A percentile compares a stretch with the other conserved stretches of the same genome.
These are phyloP conservation scores for Eupithecia insigniata DNA, from an alignment of 2,888 invertebrate genomes.

Conservation along the genomic window DNA sequence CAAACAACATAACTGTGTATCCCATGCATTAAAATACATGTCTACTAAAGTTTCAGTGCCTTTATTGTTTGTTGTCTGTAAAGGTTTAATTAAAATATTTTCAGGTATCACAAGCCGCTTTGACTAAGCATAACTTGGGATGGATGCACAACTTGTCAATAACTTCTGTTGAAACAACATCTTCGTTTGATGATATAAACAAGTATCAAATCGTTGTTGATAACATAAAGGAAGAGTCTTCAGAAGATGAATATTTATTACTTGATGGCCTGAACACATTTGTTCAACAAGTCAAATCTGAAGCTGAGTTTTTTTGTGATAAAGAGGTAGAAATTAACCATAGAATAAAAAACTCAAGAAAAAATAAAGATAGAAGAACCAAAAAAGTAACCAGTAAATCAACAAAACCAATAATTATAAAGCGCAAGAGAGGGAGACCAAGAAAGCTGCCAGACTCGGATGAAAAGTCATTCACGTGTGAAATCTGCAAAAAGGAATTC, in stretches of 20 bases:
- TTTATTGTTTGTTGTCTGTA: too few species aligned
- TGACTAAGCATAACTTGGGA: conserved; percentile 25
- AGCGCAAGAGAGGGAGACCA: conserved; percentile 11
- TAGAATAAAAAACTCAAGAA: not conserved
- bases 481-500: conserved; percentile 26
- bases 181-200: conserved; percentile 19
- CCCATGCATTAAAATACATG: too few species aligned
- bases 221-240: conserved; percentile 22
- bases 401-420: conserved; percentile 11
- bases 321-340: not conserved
- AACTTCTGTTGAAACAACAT: conserved; percentile 13
- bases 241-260: conserved; percentile 18
- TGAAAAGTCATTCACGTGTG: conserved; percentile 20
- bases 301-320: conserved; percentile 4
- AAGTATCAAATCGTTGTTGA: conserved; percentile 17
- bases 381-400: conserved; percentile 8
- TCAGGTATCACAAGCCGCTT: conserved; percentile 24
- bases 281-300: conserved; percentile 22
- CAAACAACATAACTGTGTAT: too few species aligned
- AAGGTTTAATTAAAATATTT: not conserved
- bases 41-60: too few species aligned
- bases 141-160: conserved; percentile 28
- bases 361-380: not conserved
- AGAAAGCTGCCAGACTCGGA: conserved; percentile 4
- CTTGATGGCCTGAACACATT: conserved; percentile 16